These are phyloP conservation scores for Drosophila ogumai DNA, from an alignment of 1,140 invertebrate genomes.

Conservation along the genomic window DNA sequence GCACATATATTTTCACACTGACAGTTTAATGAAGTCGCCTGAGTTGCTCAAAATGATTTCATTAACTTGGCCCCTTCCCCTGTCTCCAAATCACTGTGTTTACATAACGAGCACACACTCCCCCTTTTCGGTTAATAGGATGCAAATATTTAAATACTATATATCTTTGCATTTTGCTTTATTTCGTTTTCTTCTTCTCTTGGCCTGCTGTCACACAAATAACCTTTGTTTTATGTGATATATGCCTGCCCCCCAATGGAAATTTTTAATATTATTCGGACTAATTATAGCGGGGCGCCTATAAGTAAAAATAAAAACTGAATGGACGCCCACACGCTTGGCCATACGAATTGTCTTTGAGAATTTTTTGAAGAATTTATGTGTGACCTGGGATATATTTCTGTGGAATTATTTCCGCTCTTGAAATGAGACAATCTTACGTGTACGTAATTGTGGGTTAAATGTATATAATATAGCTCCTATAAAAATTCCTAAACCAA, in stretches of 20 bases:
- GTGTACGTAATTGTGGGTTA: constrained; percentile 19
- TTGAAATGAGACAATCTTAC: constrained; percentile 29
- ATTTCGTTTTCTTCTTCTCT: constrained; percentile 5
- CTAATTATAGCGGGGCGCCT: constrained; percentile 40
- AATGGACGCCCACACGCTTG: constrained; percentile 49
- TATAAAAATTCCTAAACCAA: constrained; percentile 12
- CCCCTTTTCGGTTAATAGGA: constrained; percentile 45
- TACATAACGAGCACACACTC: constrained; percentile 40
- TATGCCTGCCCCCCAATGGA: constrained; percentile 42
- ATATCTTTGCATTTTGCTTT: constrained; percentile 40
- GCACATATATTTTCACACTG: constrained; percentile 26
- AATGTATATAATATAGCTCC: background rate
- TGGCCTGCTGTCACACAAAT: constrained; percentile 28
- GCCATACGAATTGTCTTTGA: constrained; percentile 30
- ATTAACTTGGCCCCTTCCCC: constrained; percentile 12
- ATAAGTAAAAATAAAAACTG: constrained; percentile 29
- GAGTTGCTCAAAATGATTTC: constrained; percentile 36
- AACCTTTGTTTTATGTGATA: constrained; percentile 23
- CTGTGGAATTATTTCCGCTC: constrained; percentile 36
- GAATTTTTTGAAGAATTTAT: constrained; percentile 40
- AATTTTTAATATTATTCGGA: constrained; percentile 45
- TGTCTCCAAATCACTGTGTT: constrained; percentile 11
- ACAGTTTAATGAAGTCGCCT: constrained; percentile 47
- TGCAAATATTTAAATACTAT: constrained; percentile 51
- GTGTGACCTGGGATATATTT: constrained; percentile 16